These are phyloP conservation scores for Halichoeres trimaculatus DNA, from an alignment of 2,113 vertebrate species.

Conservation along the genomic window DNA sequence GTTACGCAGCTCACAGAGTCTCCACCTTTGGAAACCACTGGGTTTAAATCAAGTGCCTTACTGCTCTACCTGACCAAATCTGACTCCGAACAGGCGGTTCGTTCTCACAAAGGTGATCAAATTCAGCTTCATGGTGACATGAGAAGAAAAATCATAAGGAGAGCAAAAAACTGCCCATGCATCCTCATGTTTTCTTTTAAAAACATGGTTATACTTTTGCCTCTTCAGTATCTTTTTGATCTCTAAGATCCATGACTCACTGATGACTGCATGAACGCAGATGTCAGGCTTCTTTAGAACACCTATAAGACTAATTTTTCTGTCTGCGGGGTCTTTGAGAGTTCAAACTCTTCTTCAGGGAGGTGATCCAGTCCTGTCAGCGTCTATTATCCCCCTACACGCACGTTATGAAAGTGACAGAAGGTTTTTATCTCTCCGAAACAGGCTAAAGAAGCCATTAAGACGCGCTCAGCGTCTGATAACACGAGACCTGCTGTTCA, in stretches of 20 bases:
- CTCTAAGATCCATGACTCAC: too few species aligned
- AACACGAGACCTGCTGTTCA: neutral
- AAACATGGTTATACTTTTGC: too few species aligned
- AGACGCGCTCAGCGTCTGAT: slow-evolving; percentile 1
- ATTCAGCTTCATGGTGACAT: neutral
- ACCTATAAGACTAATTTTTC: neutral
- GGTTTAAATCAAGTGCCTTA: neutral
- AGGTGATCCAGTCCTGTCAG: slow-evolving; percentile 6
- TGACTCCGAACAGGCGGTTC: neutral
- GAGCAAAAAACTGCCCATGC: too few species aligned
- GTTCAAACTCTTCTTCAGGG: neutral
- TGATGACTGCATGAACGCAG: neutral
- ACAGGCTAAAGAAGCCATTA: slow-evolving; percentile 25
- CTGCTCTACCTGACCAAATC: neutral
- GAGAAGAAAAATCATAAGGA: too few species aligned
- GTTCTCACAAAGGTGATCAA: neutral
- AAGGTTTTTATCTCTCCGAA: slow-evolving; percentile 38
- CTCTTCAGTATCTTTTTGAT: too few species aligned
- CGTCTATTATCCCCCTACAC: slow-evolving; percentile 15
- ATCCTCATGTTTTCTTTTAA: too few species aligned
- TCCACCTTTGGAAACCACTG: neutral
- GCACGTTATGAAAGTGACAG: neutral
- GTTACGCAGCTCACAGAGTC: neutral
- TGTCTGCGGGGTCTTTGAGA: slow-evolving; percentile 1
- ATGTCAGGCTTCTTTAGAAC: neutral